Conservation (phyloP, 2,888 invertebrate genomes). For the Isoperla grammatica region DNA sequence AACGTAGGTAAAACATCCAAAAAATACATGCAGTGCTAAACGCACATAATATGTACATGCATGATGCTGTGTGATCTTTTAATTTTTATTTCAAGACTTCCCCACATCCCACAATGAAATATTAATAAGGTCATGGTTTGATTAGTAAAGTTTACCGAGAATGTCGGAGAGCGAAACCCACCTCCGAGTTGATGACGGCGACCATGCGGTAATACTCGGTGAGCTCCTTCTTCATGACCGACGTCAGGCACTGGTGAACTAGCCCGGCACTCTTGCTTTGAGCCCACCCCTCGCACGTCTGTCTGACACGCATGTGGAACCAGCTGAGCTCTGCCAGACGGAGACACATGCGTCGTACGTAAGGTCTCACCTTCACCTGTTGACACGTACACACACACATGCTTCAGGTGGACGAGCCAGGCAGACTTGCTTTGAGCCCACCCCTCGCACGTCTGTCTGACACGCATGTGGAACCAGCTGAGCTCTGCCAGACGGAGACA, state of each 20-base stretch:
- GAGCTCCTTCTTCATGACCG: slow-evolving; percentile 77
- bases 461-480: too few relatives aligned
- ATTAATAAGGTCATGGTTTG: too few relatives aligned
- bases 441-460: slow-evolving; percentile 63
- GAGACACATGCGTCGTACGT: slow-evolving; percentile 59
- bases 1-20: too few relatives aligned
- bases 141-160: too few relatives aligned
- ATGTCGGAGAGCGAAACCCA: slow-evolving; percentile 46
- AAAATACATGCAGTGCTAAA: too few relatives aligned
- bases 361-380: slow-evolving; percentile 43
- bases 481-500: too few relatives aligned
- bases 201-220: slow-evolving; percentile 84
- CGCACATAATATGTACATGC: too few relatives aligned
- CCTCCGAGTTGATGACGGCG: slow-evolving; percentile 81
- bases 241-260: slow-evolving; percentile 80
- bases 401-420: slow-evolving; percentile 75
- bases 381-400: not conserved
- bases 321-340: slow-evolving; percentile 82
- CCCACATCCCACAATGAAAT: too few relatives aligned
- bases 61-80: too few relatives aligned
- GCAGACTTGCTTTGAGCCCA: slow-evolving; percentile 53
- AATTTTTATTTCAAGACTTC: too few relatives aligned
- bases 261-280: slow-evolving; percentile 56
- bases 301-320: slow-evolving; percentile 73
- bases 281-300: slow-evolving; percentile 69